A percentile compares a stretch with the other conserved stretches of the same genome.
Conservation (phyloP, 2,113 vertebrate genomes). For the Hoplias malabaricus region DNA sequence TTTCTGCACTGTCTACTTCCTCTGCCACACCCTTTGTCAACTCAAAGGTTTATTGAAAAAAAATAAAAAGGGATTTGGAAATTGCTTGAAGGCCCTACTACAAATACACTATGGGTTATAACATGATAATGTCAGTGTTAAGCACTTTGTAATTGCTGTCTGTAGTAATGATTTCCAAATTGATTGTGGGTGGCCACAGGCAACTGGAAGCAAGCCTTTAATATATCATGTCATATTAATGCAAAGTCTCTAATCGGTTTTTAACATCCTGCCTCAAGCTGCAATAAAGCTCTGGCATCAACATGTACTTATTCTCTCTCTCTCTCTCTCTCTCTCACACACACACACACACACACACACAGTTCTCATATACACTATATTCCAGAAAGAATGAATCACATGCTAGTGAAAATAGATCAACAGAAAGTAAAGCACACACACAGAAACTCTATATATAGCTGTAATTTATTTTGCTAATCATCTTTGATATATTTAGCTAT, state of each 20-base stretch:
- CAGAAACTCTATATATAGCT: background rate
- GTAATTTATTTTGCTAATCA: background rate
- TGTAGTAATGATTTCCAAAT: slow-evolving; percentile 22
- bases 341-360: too few relatives aligned
- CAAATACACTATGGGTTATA: background rate
- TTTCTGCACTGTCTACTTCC: background rate
- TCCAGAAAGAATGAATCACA: slow-evolving; percentile 10
- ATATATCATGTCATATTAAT: background rate
- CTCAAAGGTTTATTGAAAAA: background rate
- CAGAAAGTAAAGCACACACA: background rate
- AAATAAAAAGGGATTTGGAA: too few relatives aligned
- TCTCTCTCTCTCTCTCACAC: too few relatives aligned
- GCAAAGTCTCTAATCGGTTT: background rate
- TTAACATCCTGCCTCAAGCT: slow-evolving; percentile 2
- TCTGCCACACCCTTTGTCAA: background rate
- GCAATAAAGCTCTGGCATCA: slow-evolving; percentile 4
- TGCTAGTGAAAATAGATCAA: slow-evolving; percentile 1
- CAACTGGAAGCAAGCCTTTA: background rate
- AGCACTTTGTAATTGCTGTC: slow-evolving; percentile 19
- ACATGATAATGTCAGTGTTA: background rate
- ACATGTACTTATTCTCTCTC: background rate
- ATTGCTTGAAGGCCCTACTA: background rate
- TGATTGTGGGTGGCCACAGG: slow-evolving; percentile 17
- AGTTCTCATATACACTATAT: background rate
- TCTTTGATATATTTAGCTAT: too few relatives aligned